Base-by-base conservation (phyloP, 2,888 invertebrate species). In the Drosophila macrospina region DNA sequence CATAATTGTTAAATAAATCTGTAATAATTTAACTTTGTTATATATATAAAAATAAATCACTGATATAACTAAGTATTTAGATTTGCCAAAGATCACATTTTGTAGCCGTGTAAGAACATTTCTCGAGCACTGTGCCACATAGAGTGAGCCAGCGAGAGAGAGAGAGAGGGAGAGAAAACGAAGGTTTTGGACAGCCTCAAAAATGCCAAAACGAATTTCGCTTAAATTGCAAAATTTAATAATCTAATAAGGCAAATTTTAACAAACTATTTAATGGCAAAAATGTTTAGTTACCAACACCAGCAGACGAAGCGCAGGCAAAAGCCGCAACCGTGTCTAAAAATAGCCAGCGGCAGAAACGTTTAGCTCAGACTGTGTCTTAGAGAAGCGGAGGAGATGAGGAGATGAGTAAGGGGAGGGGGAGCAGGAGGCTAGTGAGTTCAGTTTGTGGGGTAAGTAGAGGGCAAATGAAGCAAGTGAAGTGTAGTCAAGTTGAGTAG, bases 241-340 rank as follows among this genome's bases (percentile, higher is more conserved):
- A 88, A 86, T 88, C 87, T 80, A 88, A 85, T 85, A 85, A 86
- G 78, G 81, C 76, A 85, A 84, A 88, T 88, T 85, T 85, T 85
- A 85, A 85, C 81, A 86, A 88, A 88, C 85, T 88, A 86, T 85
- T 88, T 86, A 86, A 88, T 88, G 83, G 86, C 67, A 55, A 86
- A 82, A 79, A 75, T 75, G 78, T 78, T 78, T 68, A 64, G 78
- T 75, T 75, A 52, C 42, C 66, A 61, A 54, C 62, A 55, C 45
- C 20, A 32, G n/a, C n/a, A 44, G 47, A 20, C 39, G 50, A 39
- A 13, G 69, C 54, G 39, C n/a, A 63, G 42, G 42, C 62, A 32
- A 34, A 45, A 71, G 59, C 48, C 48, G 16, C 20, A 78, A 67
- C 67, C 68, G 57, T 69, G 74, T 78, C 88, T 74, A 81, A 81